Evolutionary conservation across 37 sponge, comb jelly and placozoan species (phyloP), one percentile per base, ranked within the genome.

Genomic region (Chondrilla cf. caribensis): DNA sequence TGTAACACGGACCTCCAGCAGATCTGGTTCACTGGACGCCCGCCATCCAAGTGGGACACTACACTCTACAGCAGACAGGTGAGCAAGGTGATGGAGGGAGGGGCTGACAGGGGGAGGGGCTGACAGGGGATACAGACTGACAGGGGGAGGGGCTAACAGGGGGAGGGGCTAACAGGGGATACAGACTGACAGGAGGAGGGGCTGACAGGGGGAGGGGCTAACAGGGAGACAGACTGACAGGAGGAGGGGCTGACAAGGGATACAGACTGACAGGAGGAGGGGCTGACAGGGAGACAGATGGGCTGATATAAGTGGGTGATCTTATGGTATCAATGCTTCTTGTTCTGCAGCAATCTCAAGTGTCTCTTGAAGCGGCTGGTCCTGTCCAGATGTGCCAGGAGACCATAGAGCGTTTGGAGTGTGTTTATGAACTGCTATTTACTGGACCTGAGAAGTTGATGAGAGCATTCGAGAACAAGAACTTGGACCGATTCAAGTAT

Each of bases 401-500:
- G 35, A 70, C 22, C 19, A 37, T 70, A 29, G 71, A 70, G 8
- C 37, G 21, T 7, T 7, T 70, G 9, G 39, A 37, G 39, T 9
- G 21, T 5, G 71, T 70, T 5, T 70, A 37, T 70, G 71, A 37
- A 32, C 71, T 70, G 8, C 71, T 70, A 5, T 70, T 70, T 18
- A 37, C 71, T 19, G 39, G 39, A 18, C 39, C 71, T 6, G 71
- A 70, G 39, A 5, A 38, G 39, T 38, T 70, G 19, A 18, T 70
- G 71, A 70, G 71, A 18, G 71, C 71, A 6, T 70, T 37, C 18
- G 31, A 70, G 18, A 29, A 14, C 39, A 70, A 18, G 9, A 18
- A 70, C 71, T 60, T 60, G 22, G 5, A 60, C 5, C 64, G 24
- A 9, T 60, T 60, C 29, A 60, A n/a, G 64, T 60, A 11, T 14